These are phyloP conservation scores for Drosophila teissieri DNA, from an alignment of 1,140 invertebrate species.

Conservation along the genomic window DNA sequence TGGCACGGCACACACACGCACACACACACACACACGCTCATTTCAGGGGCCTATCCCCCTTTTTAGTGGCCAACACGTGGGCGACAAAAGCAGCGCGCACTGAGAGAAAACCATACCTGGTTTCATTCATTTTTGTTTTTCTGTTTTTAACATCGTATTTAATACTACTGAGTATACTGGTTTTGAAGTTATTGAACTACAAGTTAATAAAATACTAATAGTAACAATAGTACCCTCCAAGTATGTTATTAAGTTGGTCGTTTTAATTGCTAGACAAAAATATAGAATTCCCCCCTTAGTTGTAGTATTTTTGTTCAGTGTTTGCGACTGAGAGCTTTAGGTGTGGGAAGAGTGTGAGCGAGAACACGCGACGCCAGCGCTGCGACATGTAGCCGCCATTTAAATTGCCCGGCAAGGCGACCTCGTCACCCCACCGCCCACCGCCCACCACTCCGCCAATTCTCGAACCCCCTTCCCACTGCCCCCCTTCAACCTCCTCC, in stretches of 20 bases:
- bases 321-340: constrained; percentile 2
- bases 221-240: no score
- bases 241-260: no score
- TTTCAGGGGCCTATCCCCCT: constrained; percentile 5
- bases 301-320: background rate
- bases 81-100: constrained; percentile 31
- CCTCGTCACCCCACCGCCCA: constrained; percentile 36
- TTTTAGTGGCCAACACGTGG: constrained; percentile 47
- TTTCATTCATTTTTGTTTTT: no score
- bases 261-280: no score
- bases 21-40: constrained; percentile 7
- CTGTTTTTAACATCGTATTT: no score
- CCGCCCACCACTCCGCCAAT: background rate
- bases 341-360: constrained; percentile 20
- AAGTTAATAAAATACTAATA: no score
- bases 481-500: no score
- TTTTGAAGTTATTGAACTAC: no score
- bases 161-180: no score
- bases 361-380: constrained; percentile 65
- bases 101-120: background rate
- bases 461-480: no score
- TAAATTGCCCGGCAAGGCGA: constrained; percentile 69
- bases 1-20: constrained; percentile 63
- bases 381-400: constrained; percentile 78
- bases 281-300: background rate